A percentile compares a stretch with the other conserved stretches of the same genome.
These are phyloP conservation scores for Petrocephalus microphthalmus DNA, from an alignment of 2,113 vertebrate genomes.

Conservation along the genomic window DNA sequence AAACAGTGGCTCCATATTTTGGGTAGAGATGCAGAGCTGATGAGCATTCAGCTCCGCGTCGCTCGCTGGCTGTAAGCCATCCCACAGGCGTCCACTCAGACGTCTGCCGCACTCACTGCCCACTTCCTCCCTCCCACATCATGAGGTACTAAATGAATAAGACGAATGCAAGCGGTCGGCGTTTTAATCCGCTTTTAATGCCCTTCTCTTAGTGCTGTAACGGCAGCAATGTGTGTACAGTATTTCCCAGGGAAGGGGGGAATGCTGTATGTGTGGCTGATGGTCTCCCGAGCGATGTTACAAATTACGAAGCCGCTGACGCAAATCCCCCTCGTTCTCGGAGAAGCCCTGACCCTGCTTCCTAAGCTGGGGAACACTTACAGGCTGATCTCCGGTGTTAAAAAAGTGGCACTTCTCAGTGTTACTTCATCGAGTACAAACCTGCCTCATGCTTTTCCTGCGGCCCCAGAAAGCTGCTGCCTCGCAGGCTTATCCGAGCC, in stretches of 20 bases:
- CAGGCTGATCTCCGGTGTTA: not conserved
- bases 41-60: not conserved
- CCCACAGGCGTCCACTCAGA: not conserved
- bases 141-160: not conserved
- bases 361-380: not conserved
- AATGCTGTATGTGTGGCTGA: not conserved
- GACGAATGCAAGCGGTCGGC: not conserved
- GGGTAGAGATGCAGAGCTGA: not conserved
- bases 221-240: not conserved
- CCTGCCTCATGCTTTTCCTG: not conserved
- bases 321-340: not conserved
- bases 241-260: not conserved
- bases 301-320: not conserved
- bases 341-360: not conserved
- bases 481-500: not conserved
- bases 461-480: not conserved
- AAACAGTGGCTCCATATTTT: not conserved
- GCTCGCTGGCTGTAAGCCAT: not conserved
- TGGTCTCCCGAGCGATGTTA: not conserved
- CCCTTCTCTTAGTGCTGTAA: not conserved
- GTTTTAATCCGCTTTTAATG: not conserved
- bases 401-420: not conserved
- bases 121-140: not conserved
- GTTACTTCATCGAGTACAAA: not conserved
- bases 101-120: not conserved